These are phyloP conservation scores for Mimumesa dahlbomi DNA, from an alignment of 2,888 invertebrate species.

Conservation along the genomic window DNA sequence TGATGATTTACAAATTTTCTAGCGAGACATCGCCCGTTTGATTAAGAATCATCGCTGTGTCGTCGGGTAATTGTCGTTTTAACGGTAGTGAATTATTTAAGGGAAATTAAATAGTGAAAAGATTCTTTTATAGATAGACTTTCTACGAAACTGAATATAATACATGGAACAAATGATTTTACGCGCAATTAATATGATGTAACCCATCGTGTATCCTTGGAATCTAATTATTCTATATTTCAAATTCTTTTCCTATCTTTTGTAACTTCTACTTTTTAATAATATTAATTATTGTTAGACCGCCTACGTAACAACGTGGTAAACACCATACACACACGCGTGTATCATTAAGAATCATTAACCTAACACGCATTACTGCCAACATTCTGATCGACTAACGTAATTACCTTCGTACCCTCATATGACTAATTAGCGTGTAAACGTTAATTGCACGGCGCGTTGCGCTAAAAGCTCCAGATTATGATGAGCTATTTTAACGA, in stretches of 20 bases:
- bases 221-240: too few relatives aligned
- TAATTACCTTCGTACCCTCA: slow-evolving; percentile 5
- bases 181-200: too few relatives aligned
- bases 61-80: not conserved
- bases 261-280: too few relatives aligned
- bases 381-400: not conserved
- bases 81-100: not conserved
- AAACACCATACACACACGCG: too few relatives aligned
- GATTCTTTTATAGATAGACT: too few relatives aligned
- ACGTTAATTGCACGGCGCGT: slow-evolving; percentile 26
- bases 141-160: too few relatives aligned
- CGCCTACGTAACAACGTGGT: too few relatives aligned
- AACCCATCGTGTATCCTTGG: too few relatives aligned
- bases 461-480: not conserved
- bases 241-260: too few relatives aligned
- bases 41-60: not conserved
- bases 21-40: not conserved
- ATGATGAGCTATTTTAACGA: slow-evolving; percentile 16
- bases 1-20: slow-evolving; percentile 16
- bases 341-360: slow-evolving; percentile 27
- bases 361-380: slow-evolving; percentile 7
- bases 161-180: too few relatives aligned
- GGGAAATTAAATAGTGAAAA: not conserved
- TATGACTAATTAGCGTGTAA: slow-evolving; percentile 35
- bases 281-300: too few relatives aligned